Evolutionary conservation across 2,113 vertebrate species (phyloP).

Genomic region (Hiodon tergisus): DNA sequence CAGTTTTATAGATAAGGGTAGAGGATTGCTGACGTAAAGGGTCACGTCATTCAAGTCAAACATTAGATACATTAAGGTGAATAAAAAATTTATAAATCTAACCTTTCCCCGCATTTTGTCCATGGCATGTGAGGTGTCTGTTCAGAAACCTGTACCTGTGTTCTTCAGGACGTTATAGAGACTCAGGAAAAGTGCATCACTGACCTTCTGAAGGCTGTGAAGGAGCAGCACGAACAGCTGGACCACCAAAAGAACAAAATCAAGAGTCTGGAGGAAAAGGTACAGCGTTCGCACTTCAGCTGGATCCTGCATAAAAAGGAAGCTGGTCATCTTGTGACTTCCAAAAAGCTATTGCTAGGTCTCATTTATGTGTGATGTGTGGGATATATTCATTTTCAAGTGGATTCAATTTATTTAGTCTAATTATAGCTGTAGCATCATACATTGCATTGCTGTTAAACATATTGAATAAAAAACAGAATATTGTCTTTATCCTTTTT

Average conservation of each 20-base stretch:
- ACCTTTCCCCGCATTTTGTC: too few species aligned
- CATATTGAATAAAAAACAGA: not conserved
- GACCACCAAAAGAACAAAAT: slow-evolving; percentile 56
- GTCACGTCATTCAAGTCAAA: too few species aligned
- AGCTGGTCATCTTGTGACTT: too few species aligned
- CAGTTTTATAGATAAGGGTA: not conserved
- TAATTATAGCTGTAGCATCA: not conserved
- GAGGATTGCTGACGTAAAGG: too few species aligned
- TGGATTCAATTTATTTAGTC: not conserved
- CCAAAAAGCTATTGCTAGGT: too few species aligned
- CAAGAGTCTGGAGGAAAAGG: slow-evolving; percentile 59
- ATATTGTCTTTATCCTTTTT: not conserved
- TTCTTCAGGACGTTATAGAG: slow-evolving; percentile 53
- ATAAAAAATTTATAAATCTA: too few species aligned
- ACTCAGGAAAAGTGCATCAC: slow-evolving; percentile 56
- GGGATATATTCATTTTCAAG: not conserved
- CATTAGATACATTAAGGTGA: too few species aligned
- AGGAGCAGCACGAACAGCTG: slow-evolving; percentile 57
- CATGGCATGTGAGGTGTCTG: not conserved
- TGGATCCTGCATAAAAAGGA: too few species aligned
- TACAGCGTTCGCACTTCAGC: too few species aligned
- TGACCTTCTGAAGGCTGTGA: slow-evolving; percentile 55
- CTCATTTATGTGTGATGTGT: too few species aligned
- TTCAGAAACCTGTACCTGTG: not conserved
- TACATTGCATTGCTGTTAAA: too few species aligned